phyloP scores from a whole-genome alignment of 2,797 vertebrate genomes.

The Acanthurus leucopareius region DNA sequence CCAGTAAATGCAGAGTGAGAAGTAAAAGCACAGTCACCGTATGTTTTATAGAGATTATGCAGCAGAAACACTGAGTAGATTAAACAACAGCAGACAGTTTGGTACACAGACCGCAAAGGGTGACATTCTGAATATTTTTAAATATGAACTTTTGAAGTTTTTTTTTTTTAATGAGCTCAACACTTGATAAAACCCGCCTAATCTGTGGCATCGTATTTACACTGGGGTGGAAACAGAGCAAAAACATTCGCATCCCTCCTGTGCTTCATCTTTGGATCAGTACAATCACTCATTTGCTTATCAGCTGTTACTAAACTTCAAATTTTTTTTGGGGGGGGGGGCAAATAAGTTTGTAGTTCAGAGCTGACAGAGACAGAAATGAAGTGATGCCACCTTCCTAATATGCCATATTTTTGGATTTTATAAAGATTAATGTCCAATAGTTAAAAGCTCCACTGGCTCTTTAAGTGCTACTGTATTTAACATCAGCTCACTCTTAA shows the following conservation, averaged over 20 bases:
- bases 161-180: background rate
- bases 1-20: constrained; percentile 23
- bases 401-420: background rate
- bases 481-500: constrained; percentile 30
- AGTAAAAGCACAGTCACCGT: background rate
- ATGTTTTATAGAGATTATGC: constrained; percentile 26
- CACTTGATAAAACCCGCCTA: background rate
- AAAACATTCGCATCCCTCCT: background rate
- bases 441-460: background rate
- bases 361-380: constrained; percentile 3
- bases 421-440: constrained; percentile 14
- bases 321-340: background rate
- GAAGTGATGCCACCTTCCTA: too few relatives aligned
- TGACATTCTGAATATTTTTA: background rate
- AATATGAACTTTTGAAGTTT: background rate
- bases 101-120: constrained; percentile 14
- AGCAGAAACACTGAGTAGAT: constrained; percentile 20
- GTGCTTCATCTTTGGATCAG: constrained; percentile 54
- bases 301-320: constrained; percentile 25
- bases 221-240: background rate
- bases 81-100: constrained; percentile 10
- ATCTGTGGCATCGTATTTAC: constrained; percentile 32
- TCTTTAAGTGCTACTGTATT: constrained; percentile 22
- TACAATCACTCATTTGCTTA: constrained; percentile 31
- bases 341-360: too few relatives aligned